Base-by-base conservation (phyloP, 2,888 invertebrate species). In the Lamellibrachia satsuma region DNA sequence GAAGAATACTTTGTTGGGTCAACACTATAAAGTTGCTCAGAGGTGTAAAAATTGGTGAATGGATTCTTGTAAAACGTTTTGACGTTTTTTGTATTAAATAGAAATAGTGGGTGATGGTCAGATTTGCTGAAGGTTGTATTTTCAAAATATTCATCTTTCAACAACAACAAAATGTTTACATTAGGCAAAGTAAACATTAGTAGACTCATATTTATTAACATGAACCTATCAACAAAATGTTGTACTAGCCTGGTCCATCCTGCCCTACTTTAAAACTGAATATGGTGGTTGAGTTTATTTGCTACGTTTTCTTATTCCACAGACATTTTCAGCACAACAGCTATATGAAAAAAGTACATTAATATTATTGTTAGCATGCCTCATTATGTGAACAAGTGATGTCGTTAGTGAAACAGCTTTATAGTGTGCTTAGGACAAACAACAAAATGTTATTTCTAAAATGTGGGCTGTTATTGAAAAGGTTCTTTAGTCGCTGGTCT, bases 271-370 rank as follows among this genome's bases (percentile, higher is more conserved):
- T 15, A 75, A 75, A 75, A 75, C 4, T 22, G 75, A 75, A 75
- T 75, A 75, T 75, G 75, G 75, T n/a, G 22, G 15, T n/a, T 2
- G 4, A 75, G n/a, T 75, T 75, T 75, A 15, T 75, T n/a, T 75
- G 22, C 75, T 75, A 75, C 75, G 4, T 22, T 75, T 75, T 39
- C 39, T 75, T 75, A 75, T 22, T 75, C n/a, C 75, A 75, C 75
- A 75, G 75, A 75, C 75, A 1, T n/a, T 75, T 75, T 75, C 75
- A 75, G 6, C 15, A 75, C 75, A 75, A 75, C 75, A 75, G 75
- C 75, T 22, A 75, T 75, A 75, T 75, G 75, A 75, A 75, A 75
- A 75, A 75, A 75, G 75, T 75, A 75, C 75, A 75, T 75, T 22
- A 75, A 22, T 75, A 75, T 75, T 75, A 75, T 75, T 75, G n/a